phyloP scores from a whole-genome alignment of 2,888 invertebrate genomes.

The Nomada ruficornis region DNA sequence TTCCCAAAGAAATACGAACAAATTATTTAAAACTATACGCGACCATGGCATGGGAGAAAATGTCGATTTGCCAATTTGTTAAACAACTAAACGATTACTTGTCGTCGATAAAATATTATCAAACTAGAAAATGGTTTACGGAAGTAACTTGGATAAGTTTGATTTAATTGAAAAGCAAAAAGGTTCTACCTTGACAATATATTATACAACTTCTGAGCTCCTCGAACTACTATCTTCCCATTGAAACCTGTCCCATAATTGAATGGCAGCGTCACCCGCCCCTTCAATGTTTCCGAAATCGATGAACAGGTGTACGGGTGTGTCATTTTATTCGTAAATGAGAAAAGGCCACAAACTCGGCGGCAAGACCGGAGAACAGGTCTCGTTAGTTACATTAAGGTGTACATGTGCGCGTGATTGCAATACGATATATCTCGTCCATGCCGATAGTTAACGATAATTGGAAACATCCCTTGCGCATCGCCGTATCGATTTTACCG shows the following conservation, averaged over 20 bases:
- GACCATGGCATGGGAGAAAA: too few species aligned
- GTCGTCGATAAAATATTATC: too few species aligned
- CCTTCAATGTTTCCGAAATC: slow-evolving; percentile 25
- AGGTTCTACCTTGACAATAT: too few species aligned
- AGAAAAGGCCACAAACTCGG: slow-evolving; percentile 19
- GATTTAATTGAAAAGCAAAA: too few species aligned
- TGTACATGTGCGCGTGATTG: slow-evolving; percentile 67
- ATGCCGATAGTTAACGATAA: slow-evolving; percentile 80
- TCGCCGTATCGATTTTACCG: slow-evolving; percentile 78
- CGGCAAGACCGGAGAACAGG: slow-evolving; percentile 30
- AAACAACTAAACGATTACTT: too few species aligned
- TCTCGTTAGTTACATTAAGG: slow-evolving; percentile 61
- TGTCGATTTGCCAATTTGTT: too few species aligned
- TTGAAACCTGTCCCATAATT: slow-evolving; percentile 6
- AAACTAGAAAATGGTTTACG: too few species aligned
- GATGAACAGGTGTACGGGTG: slow-evolving; percentile 10
- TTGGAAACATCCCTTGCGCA: slow-evolving; percentile 82
- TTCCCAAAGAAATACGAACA: neutral
- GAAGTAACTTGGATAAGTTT: too few species aligned
- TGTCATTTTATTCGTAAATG: slow-evolving; percentile 41
- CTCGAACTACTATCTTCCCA: neutral
- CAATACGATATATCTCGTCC: slow-evolving; percentile 75
- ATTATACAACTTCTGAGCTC: neutral
- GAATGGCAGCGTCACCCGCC: neutral
- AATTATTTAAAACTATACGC: neutral